phyloP scores from a whole-genome alignment of 2,797 vertebrate genomes.

The Heliangelus exortis region DNA sequence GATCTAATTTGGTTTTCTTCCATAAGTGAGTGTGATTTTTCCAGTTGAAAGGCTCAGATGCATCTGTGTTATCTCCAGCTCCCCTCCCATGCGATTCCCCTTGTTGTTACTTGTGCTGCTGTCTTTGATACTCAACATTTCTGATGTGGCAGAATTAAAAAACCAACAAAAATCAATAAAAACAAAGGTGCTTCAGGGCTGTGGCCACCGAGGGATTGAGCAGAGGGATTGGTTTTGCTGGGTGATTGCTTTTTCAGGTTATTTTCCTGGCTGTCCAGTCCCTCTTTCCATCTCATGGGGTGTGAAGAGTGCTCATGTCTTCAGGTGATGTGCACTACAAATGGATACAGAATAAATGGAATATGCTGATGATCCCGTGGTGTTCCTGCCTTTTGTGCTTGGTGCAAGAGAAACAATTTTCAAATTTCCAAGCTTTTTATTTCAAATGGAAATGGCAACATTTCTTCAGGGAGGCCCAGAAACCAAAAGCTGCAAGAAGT shows the following conservation, averaged over 20 bases:
- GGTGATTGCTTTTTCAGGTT: slow-evolving; percentile 18
- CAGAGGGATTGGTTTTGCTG: not conserved
- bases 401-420: not conserved
- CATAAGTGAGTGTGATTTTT: not conserved
- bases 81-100: not conserved
- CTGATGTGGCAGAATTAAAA: not conserved
- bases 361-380: not conserved
- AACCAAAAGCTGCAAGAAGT: too few species aligned
- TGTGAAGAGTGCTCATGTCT: slow-evolving; percentile 32
- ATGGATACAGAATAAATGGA: slow-evolving; percentile 30
- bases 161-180: too few species aligned
- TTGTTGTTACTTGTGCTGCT: not conserved
- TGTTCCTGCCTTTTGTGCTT: not conserved
- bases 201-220: not conserved
- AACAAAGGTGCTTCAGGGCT: not conserved
- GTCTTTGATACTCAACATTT: not conserved
- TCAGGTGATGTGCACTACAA: slow-evolving; percentile 14
- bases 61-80: not conserved
- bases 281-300: not conserved
- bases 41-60: not conserved
- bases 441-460: too few species aligned
- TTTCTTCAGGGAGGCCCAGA: too few species aligned
- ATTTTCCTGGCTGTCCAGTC: slow-evolving; percentile 5
- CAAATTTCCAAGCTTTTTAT: not conserved
- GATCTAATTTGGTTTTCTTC: not conserved